phyloP scores from a whole-genome alignment of 1,140 invertebrate species.

The Arctopsyche grandis region DNA sequence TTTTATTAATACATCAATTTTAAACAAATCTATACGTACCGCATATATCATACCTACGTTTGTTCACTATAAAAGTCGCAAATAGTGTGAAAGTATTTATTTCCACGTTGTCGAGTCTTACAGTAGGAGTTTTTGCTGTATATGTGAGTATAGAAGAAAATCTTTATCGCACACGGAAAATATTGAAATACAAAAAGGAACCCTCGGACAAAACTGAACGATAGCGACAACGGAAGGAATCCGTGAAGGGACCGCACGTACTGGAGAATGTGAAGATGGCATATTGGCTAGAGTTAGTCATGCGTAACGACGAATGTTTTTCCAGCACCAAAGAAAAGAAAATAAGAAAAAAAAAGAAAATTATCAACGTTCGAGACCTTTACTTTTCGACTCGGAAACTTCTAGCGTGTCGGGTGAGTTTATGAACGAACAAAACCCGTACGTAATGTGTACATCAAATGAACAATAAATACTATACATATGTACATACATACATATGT shows the following conservation, averaged over 20 bases:
- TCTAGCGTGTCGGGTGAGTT: background rate
- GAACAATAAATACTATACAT: background rate
- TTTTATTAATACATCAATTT: too few relatives aligned
- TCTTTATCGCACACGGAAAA: conserved; percentile 5
- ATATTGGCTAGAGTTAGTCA: conserved; percentile 24
- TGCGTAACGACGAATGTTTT: conserved; percentile 35
- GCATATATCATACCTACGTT: too few relatives aligned
- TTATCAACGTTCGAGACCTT: background rate
- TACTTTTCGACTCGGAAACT: background rate
- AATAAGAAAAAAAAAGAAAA: background rate
- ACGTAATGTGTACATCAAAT: too few relatives aligned
- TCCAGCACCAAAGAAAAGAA: background rate
- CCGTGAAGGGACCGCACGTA: background rate
- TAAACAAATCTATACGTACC: too few relatives aligned
- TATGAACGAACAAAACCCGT: background rate
- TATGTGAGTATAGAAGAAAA: background rate
- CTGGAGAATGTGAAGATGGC: conserved; percentile 2
- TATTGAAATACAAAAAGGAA: conserved; percentile 25
- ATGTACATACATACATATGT: background rate
- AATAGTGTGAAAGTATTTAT: background rate
- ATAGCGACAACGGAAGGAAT: conserved; percentile 9
- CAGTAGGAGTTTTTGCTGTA: background rate
- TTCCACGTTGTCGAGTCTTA: background rate
- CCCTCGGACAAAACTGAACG: conserved; percentile 8
- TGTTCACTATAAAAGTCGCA: too few relatives aligned